A percentile compares a stretch with the other conserved stretches of the same genome.
Evolutionary conservation across 2,888 invertebrate species (phyloP).

Genomic region (Griposia aprilina): DNA sequence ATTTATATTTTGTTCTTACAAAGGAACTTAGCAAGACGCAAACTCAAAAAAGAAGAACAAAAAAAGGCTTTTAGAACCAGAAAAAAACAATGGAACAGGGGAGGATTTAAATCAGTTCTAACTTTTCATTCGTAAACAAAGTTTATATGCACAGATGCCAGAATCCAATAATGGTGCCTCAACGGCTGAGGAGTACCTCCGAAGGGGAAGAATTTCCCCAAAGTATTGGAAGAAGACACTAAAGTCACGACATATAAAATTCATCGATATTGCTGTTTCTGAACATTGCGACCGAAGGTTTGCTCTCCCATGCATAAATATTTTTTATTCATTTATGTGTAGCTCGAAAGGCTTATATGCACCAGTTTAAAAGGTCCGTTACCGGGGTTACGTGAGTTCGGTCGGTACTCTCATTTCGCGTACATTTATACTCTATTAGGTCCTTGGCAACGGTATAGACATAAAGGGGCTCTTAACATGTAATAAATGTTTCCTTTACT

Average conservation of each 20-base stretch:
- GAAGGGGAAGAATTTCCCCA: constrained; percentile 85
- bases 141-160: constrained; percentile 86
- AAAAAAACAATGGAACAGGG: constrained; percentile 64
- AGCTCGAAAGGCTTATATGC: constrained; percentile 45
- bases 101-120: constrained; percentile 80
- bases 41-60: constrained; percentile 17
- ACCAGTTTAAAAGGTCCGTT: constrained; percentile 61
- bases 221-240: constrained; percentile 82
- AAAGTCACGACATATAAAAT: constrained; percentile 87
- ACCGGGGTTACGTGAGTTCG: constrained; percentile 54
- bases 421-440: constrained; percentile 75
- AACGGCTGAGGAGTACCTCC: constrained; percentile 75
- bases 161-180: constrained; percentile 87
- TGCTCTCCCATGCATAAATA: constrained; percentile 54
- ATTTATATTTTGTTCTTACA: neutral
- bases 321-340: constrained; percentile 63
- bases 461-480: constrained; percentile 85
- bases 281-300: constrained; percentile 71
- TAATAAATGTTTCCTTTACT: constrained; percentile 86
- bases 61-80: constrained; percentile 33
- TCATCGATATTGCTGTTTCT: constrained; percentile 84
- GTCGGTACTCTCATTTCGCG: constrained; percentile 66
- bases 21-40: neutral
- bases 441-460: constrained; percentile 83
- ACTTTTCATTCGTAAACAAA: constrained; percentile 85